phyloP scores from a whole-genome alignment of 64 coral and sea anemone species.

The Pocillopora damicornis region DNA sequence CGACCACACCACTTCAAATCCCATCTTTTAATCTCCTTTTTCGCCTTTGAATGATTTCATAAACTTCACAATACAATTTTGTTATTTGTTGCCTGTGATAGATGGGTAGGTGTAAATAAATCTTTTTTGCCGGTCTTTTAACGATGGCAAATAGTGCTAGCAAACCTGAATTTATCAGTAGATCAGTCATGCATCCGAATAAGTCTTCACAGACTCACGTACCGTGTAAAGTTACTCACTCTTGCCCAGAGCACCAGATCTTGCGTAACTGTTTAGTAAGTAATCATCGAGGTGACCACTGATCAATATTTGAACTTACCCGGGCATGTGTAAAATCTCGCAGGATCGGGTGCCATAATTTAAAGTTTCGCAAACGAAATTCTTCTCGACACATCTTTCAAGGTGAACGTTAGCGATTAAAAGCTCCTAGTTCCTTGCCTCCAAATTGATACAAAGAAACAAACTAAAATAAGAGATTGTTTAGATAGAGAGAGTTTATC shows the following conservation, averaged over 20 bases:
- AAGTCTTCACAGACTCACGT: too few species aligned
- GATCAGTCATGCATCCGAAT: too few species aligned
- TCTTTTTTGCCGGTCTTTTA: too few species aligned
- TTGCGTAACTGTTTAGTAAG: neutral
- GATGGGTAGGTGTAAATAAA: too few species aligned
- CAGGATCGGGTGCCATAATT: conserved; percentile 29
- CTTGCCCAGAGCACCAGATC: neutral
- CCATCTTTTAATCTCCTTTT: too few species aligned
- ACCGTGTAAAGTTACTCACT: neutral
- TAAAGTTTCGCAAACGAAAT: conserved; percentile 48
- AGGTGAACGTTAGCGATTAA: neutral
- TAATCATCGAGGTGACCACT: neutral
- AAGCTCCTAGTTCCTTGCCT: neutral
- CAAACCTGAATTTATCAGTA: too few species aligned
- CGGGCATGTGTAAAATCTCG: conserved; percentile 47
- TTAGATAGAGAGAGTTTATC: neutral
- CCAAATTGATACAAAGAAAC: neutral
- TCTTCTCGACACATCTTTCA: conserved; percentile 45
- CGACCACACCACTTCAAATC: too few species aligned
- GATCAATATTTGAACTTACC: conserved; percentile 22
- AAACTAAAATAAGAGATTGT: neutral
- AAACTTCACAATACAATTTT: too few species aligned
- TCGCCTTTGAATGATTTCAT: too few species aligned
- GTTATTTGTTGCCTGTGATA: too few species aligned
- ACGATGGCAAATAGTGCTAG: too few species aligned